A percentile compares a stretch with the other conserved stretches of the same genome.
Evolutionary conservation across 2,888 invertebrate genomes (phyloP).

Genomic region (Globia sparganii): DNA sequence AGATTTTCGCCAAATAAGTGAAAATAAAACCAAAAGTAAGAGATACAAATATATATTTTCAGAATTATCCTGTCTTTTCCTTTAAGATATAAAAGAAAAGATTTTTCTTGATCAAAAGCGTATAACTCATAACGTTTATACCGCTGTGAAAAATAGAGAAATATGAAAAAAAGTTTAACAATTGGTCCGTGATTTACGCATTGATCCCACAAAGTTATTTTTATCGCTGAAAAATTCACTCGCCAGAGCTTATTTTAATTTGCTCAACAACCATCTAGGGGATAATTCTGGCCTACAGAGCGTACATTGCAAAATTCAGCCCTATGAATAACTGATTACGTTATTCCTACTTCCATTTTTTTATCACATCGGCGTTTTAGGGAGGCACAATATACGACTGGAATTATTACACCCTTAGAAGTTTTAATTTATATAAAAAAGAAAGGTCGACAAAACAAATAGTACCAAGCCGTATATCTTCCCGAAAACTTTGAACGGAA

Average conservation of each 20-base stretch:
- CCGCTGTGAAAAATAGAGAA: slow-evolving; percentile 10
- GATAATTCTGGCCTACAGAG: slow-evolving; percentile 43
- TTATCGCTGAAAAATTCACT: slow-evolving; percentile 62
- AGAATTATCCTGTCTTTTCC: neutral
- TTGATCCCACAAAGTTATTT: slow-evolving; percentile 54
- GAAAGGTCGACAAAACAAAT: slow-evolving; percentile 50
- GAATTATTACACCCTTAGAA: slow-evolving; percentile 44
- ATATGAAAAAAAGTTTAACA: slow-evolving; percentile 44
- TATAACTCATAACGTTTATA: slow-evolving; percentile 10
- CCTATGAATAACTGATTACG: slow-evolving; percentile 43
- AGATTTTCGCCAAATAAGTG: neutral
- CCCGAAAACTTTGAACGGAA: slow-evolving; percentile 41
- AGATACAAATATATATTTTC: slow-evolving; percentile 7
- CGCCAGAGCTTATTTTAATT: slow-evolving; percentile 64
- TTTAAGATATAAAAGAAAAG: neutral
- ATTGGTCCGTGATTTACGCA: slow-evolving; percentile 60
- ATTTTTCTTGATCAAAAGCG: slow-evolving; percentile 8
- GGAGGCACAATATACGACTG: slow-evolving; percentile 2
- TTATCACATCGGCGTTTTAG: slow-evolving; percentile 11
- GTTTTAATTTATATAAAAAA: slow-evolving; percentile 53
- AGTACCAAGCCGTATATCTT: slow-evolving; percentile 46
- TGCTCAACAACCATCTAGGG: slow-evolving; percentile 58
- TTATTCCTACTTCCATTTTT: slow-evolving; percentile 21
- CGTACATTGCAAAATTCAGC: slow-evolving; percentile 41
- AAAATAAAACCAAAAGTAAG: neutral